Evolutionary conservation across 2,797 vertebrate species (phyloP), one percentile per base, ranked within the genome.

Genomic region (Sphenopsis melanotis): DNA sequence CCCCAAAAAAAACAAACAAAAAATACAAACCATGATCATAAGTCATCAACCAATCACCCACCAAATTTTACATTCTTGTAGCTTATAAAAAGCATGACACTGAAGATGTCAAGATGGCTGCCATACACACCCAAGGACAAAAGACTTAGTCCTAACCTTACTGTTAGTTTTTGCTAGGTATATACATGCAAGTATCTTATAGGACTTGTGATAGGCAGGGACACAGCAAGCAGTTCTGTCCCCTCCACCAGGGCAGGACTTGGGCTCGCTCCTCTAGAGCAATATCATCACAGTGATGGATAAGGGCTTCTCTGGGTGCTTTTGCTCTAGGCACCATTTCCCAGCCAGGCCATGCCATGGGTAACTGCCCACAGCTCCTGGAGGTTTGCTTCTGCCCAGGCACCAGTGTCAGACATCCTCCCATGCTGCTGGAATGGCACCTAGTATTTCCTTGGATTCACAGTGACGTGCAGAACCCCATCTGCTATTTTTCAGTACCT

Each of bases 301-400:
- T 32, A 41, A 78, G 53, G 27, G 39, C 26, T 71, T 61, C 41
- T 5, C 49, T 27, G n/a, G 9, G 7, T 56, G 27, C 39, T 34
- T 76, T 65, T 65, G 37, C 70, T 69, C 39, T 21, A 41, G 69
- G n/a, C 41, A 0, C 22, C 0, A 0, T 80, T 80, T 83, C 61
- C 53, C n/a, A 77, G 7, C 12, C 61, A 86, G 39, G 7, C 36
- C 9, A 37, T 4, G 1, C 29, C 55, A 24, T 16, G n/a, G 22
- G 15, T 11, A 36, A 36, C 11, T 37, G 56, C 47, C 50, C 42
- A 37, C 0, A 0, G 23, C 32, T 57, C 16, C 53, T 1, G 1
- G 18, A 77, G 20, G 15, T 72, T 85, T 87, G 15, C 32, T 44
- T 52, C 63, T 69, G 24, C 63, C 70, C 1, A 1, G 26, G 34